Evolutionary conservation across 2,888 invertebrate genomes (phyloP), one percentile per base, ranked within the genome.

Genomic region (Cephus runcator): DNA sequence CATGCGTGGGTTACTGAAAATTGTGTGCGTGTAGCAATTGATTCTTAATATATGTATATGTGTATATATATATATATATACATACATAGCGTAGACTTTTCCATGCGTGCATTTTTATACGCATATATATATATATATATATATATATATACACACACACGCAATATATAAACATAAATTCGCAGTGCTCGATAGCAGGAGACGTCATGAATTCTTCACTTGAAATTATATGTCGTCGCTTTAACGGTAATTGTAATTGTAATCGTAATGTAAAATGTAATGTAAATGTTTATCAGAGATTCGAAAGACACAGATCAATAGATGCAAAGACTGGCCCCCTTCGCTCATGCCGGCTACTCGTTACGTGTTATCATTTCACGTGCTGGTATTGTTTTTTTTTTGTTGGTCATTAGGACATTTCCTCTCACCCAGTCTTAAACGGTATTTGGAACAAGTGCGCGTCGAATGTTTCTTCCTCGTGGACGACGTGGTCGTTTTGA

Each of bases 261-360:
- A 71, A 31, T 71, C 12, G 71, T 71, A 31, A 31, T 71, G 71
- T 71, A 71, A 56, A 56, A 71, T 31, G 71, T 34, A 31, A 82
- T 79, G 80, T 83, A 82, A 56, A 83, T 83, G 30, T 74, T 80
- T 79, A 84, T 82, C 82, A 79, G 90, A 90, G 90, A 90, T 90
- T 90, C 89, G 87, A 90, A 90, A 90, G 87, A 91, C 87, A 87
- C 87, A 90, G 90, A 89, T 90, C 88, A 23, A 86, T 88, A 87
- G 87, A 87, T 88, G 87, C 86, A 90, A 90, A 90, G 89, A 91
- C 90, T 91, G 91, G 91, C 91, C 91, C 56, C 91, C 91, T 87
- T 90, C 88, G 91, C 91, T 91, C 87, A 88, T 91, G 91, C 91
- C 90, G 90, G 90, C 90, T 87, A 87, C 83, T 88, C 84, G 82